These are phyloP conservation scores for Sinocyclocheilus grahami DNA, from an alignment of 2,113 vertebrate species.

Conservation along the genomic window DNA sequence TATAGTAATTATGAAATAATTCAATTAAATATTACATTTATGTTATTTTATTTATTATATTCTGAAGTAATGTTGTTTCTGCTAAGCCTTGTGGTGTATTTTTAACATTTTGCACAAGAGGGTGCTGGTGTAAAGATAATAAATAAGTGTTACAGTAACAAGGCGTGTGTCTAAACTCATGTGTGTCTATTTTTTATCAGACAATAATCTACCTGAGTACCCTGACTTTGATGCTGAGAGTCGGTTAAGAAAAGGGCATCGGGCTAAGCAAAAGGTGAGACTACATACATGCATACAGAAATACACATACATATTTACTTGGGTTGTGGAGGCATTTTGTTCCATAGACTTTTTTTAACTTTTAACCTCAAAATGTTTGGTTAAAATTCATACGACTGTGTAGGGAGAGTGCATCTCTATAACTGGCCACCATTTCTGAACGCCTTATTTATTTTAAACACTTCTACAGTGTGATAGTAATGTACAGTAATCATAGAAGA, in stretches of 20 bases:
- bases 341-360: not conserved
- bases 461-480: no score
- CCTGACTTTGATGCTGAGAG: constrained; percentile 71
- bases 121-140: not conserved
- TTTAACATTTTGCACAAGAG: constrained; percentile 28
- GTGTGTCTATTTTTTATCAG: constrained; percentile 56
- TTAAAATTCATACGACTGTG: not conserved
- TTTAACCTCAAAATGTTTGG: not conserved
- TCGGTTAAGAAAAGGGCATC: constrained; percentile 71
- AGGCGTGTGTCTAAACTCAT: not conserved
- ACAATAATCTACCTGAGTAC: constrained; percentile 71
- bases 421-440: no score
- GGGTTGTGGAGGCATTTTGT: not conserved
- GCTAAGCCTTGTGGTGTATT: not conserved
- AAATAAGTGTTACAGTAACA: not conserved
- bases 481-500: not conserved
- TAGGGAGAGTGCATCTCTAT: not conserved
- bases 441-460: no score
- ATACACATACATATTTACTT: not conserved
- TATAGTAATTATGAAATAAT: not conserved
- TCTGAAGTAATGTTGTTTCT: not conserved
- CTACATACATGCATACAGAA: not conserved
- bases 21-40: not conserved
- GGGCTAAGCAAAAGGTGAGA: constrained; percentile 75
- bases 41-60: not conserved